phyloP scores from a whole-genome alignment of 2,113 vertebrate genomes.

The Haplotaxodon microlepis region DNA sequence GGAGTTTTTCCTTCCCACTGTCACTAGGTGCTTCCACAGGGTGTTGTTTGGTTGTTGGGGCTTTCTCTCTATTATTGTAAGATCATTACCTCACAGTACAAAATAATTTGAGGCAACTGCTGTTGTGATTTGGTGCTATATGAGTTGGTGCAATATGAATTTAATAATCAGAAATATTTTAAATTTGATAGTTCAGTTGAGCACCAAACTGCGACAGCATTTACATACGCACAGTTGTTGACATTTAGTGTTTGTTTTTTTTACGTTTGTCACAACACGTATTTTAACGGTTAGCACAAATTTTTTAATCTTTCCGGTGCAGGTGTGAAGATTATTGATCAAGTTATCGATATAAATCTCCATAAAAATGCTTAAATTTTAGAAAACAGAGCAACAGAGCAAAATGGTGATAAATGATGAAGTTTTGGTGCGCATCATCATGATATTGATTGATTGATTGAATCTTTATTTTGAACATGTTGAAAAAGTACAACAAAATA shows the following conservation, averaged over 20 bases:
- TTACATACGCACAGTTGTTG: background rate
- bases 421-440: background rate
- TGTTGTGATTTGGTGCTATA: background rate
- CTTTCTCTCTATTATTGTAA: background rate
- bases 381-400: background rate
- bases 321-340: background rate
- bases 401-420: background rate
- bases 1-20: background rate
- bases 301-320: background rate
- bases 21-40: background rate
- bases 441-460: background rate
- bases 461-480: too few species aligned
- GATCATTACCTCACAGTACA: background rate
- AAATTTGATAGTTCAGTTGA: background rate
- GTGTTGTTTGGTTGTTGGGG: background rate
- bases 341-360: background rate
- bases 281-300: background rate
- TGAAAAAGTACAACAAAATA: too few species aligned
- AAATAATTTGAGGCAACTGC: background rate
- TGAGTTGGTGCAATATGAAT: background rate
- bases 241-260: background rate
- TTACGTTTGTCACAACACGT: rapidly evolving
- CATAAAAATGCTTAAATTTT: background rate
- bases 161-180: background rate
- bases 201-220: background rate